Base-by-base conservation (phyloP, 1,140 invertebrate genomes). In the Drosophila sulfurigaster region DNA sequence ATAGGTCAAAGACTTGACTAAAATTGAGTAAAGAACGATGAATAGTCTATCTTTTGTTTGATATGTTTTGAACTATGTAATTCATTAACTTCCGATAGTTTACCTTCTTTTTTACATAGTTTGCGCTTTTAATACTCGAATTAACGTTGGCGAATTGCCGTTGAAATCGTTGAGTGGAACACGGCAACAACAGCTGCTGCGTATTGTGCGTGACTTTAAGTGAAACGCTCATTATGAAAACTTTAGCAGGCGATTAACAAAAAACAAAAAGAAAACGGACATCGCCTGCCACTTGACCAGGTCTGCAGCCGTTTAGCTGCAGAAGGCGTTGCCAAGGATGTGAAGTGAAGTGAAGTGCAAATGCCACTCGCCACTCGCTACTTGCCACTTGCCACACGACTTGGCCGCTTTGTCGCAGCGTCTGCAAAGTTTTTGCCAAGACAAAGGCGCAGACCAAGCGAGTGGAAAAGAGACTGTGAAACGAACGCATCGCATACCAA, bases 401-500 rank as follows among this genome's bases (percentile, higher is more conserved):
- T 52, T 64, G 63, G 65, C 74, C 54, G 82, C 80, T 67, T 88
- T 88, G 83, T 83, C 83, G 81, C 83, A 88, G 78, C 85, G 85
- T 88, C 85, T 88, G 85, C 78, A 88, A 88, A 88, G 85, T 88
- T 88, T 88, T 88, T 25, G 20, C 58, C 20, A 62, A 49, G 56
- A 68, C 64, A 58, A 57, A 78, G 66, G 59, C 32, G 45, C 48
- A 43, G 58, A 11, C 41, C 38, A 49, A 59, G 43, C 48, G 45
- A 57, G n/a, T 7, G 59, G 28, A 57, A 63, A 8, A 25, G 15
- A 51, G 35, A 15, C 8, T 2, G 30, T 20, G 1, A 5, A 1
- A 3, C 13, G 8, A 52, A 46, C 59, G 69, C 56, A 80, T 78
- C 59, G 69, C 64, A 80, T 78, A 74, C 79, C 79, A 87, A 91